Conservation (phyloP, 2,113 vertebrate species). For the Brienomyrus longianalis region DNA sequence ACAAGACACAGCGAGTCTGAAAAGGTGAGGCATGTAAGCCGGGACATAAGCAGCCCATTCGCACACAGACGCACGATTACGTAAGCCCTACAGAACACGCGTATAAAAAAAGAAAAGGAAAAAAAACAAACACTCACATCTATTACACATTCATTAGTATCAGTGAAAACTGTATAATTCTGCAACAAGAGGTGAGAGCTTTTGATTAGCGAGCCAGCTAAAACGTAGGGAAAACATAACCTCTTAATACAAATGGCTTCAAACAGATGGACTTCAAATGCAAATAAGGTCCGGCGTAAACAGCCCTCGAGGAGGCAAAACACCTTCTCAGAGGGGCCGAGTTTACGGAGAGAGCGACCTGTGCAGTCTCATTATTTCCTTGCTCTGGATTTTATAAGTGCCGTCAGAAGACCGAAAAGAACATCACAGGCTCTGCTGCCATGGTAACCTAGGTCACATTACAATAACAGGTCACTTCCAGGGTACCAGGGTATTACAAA, state of each 20-base stretch:
- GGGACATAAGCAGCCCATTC: background rate
- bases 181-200: background rate
- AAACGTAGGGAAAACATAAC: slow-evolving; percentile 13
- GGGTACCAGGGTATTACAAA: slow-evolving; percentile 37
- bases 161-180: slow-evolving; percentile 33
- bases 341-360: background rate
- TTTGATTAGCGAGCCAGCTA: slow-evolving; percentile 13
- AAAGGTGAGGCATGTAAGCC: background rate
- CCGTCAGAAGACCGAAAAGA: slow-evolving; percentile 39
- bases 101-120: background rate
- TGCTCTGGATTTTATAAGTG: slow-evolving; percentile 16
- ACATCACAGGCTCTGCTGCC: slow-evolving; percentile 52
- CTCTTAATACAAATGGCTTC: slow-evolving; percentile 28
- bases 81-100: background rate
- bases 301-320: slow-evolving; percentile 32
- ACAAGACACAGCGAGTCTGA: background rate
- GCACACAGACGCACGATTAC: background rate
- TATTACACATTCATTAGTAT: background rate
- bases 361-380: slow-evolving; percentile 31
- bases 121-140: background rate
- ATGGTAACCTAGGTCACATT: slow-evolving; percentile 60
- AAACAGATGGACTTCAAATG: slow-evolving; percentile 14
- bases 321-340: background rate
- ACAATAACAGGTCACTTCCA: slow-evolving; percentile 51
- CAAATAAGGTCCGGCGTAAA: slow-evolving; percentile 21